Evolutionary conservation across 2,888 invertebrate species (phyloP), one percentile per base, ranked within the genome.

Genomic region (Tachina fera): DNA sequence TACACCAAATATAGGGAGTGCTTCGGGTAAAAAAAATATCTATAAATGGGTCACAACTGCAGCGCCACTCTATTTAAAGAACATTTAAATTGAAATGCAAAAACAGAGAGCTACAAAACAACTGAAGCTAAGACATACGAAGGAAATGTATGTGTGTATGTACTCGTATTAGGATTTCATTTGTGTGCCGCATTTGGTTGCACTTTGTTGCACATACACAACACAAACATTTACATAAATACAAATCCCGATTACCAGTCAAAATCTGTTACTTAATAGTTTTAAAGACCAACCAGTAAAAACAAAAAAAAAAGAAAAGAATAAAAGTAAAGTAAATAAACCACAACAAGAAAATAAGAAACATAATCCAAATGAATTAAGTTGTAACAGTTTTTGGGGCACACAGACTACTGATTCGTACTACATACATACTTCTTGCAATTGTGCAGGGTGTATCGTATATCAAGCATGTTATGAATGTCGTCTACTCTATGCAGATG

Each of bases 201-300:
- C 74, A 68, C 67, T 80, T 67, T 67, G 80, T 49, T 80, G 72
- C 74, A 80, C 72, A 67, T 43, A 39, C 58, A 67, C 14, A 49
- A 51, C 9, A 9, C 51, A 51, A 9, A 51, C 43, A 65, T 63
- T 31, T 56, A n/a, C n/a, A n/a, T 10, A 58, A 22, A 45, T 82
- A 56, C 65, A 58, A 80, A 58, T 71, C 71, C 84, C 84, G 58
- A 67, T 80, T 84, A 71, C 76, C 71, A 84, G 76, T 76, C 81
- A 68, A 85, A 72, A 61, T 85, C 56, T 68, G 71, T 84, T 75
- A 80, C 74, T 84, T 75, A 79, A 84, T 75, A 51, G 39, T 58
- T 60, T 74, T n/a, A 16, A 31, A 70, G 51, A 72, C 72, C 19
- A 11, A 53, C 31, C 61, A 45, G 43, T 1, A 49, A 9, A 45